These are phyloP conservation scores for Propithecus deckenii DNA, from an alignment of 2,797 vertebrate genomes.

Conservation along the genomic window DNA sequence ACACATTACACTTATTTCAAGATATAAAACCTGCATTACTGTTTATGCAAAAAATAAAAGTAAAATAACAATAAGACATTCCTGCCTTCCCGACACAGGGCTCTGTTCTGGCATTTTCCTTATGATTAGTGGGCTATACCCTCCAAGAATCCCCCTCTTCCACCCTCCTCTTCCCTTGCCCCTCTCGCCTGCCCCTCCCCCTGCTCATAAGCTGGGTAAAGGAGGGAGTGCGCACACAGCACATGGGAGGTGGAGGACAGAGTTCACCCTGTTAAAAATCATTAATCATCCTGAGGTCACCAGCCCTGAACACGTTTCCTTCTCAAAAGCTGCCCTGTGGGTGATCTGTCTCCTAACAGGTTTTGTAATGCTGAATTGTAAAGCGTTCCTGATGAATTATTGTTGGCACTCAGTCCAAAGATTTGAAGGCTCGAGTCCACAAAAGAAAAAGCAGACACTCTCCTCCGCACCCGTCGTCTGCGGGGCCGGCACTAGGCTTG, in stretches of 20 bases:
- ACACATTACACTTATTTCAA: neutral
- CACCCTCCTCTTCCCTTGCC: neutral
- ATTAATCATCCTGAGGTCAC: conserved; percentile 88
- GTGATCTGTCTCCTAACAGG: conserved; percentile 85
- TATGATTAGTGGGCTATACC: neutral
- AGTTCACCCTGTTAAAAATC: conserved; percentile 86
- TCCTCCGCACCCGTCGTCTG: conserved; percentile 79
- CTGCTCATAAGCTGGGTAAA: conserved; percentile 58
- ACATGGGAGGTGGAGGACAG: conserved; percentile 73
- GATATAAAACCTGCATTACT: neutral
- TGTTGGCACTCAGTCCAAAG: conserved; percentile 87
- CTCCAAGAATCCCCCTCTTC: neutral
- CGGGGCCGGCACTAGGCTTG: conserved; percentile 84
- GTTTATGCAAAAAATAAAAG: neutral
- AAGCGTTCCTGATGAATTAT: conserved; percentile 89
- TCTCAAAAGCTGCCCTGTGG: conserved; percentile 79
- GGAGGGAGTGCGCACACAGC: conserved; percentile 68
- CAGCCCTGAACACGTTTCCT: conserved; percentile 82
- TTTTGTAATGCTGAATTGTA: conserved; percentile 85
- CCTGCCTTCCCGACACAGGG: neutral
- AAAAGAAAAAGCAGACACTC: conserved; percentile 88
- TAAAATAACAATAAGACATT: neutral
- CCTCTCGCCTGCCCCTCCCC: neutral
- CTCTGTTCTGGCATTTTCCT: neutral
- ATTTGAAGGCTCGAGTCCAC: conserved; percentile 85